These are phyloP conservation scores for Ginglymostoma cirratum DNA, from an alignment of 2,113 vertebrate genomes.

Conservation along the genomic window DNA sequence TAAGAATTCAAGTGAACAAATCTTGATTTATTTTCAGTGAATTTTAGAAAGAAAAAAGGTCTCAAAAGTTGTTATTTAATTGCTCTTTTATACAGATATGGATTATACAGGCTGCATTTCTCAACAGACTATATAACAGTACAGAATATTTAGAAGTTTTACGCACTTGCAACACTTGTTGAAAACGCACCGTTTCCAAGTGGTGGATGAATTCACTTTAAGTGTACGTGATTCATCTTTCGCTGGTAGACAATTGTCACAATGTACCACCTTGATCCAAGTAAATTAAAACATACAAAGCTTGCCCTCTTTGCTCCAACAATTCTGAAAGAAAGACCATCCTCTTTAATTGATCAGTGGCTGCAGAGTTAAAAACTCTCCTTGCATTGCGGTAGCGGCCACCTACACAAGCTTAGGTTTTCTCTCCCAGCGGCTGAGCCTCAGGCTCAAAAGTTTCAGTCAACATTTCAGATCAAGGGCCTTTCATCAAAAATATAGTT, in stretches of 20 bases:
- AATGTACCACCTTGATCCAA: background rate
- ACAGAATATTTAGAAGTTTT: background rate
- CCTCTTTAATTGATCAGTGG: too few relatives aligned
- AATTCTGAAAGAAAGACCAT: too few relatives aligned
- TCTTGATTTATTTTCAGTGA: constrained; percentile 44
- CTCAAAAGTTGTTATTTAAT: background rate
- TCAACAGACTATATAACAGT: background rate
- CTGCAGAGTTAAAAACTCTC: too few relatives aligned
- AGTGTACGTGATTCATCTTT: background rate
- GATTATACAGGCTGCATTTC: background rate
- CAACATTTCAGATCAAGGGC: too few relatives aligned
- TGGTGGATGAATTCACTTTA: background rate
- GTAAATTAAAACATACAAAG: background rate
- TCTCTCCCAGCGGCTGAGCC: too few relatives aligned
- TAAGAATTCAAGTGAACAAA: constrained; percentile 47
- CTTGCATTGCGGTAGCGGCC: too few relatives aligned
- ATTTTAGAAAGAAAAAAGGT: background rate
- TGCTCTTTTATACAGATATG: background rate
- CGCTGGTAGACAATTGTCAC: background rate
- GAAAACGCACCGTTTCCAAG: background rate
- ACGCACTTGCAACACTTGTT: background rate
- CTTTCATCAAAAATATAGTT: too few relatives aligned
- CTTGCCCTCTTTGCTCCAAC: background rate
- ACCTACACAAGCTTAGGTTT: too few relatives aligned
- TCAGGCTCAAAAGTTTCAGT: too few relatives aligned